Base-by-base conservation (phyloP, 2,113 vertebrate species). In the Edolisoma coerulescens region DNA sequence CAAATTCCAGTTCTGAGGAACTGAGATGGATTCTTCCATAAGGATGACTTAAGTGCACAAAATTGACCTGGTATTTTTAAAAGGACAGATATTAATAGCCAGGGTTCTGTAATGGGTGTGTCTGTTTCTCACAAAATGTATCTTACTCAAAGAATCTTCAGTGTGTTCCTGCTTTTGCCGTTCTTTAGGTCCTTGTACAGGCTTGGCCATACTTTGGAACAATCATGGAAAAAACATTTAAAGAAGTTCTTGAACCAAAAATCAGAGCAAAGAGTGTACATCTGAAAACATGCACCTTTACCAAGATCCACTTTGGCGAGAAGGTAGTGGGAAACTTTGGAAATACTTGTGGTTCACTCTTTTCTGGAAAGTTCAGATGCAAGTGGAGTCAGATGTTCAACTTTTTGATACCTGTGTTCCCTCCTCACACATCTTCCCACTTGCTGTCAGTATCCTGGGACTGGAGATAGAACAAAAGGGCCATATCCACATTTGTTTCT, bases 151-250 rank as follows among this genome's bases (percentile, higher is more conserved):
- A 49, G n/a, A 87, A 30, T 88, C 26, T 32, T 77, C 42, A 50
- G 16, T 27, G 16, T 87, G 13, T 41, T 84, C 73, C 42, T 19
- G 3, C 45, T 94, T 92, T 83, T 41, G 7, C 41, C 19, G 0
- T 92, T 87, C 44, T 61, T n/a, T 68, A 99, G 99, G 97, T 99
- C 83, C 95, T 99, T 95, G 86, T 96, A 26, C 99, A 99, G 97
- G 98, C 98, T 67, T 99, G 99, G 99, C 99, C 99, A 6, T 99
- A 99, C 95, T 98, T 99, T 7, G 99, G 98, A 68, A 98, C 99
- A 89, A 99, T 98, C 88, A 98, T 99, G 99, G 99, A 99, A 73
- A 99, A 98, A 90, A 96, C 99, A 9, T 97, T 99, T 45, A 98
- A 98, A 86, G 98, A 98, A 81, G 99, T 97, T 41, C 97, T 99